Percentiles rank a stretch among this genome's conserved stretches.
Conservation (phyloP, 1,140 invertebrate genomes). For the Medauroidea extradentata region DNA sequence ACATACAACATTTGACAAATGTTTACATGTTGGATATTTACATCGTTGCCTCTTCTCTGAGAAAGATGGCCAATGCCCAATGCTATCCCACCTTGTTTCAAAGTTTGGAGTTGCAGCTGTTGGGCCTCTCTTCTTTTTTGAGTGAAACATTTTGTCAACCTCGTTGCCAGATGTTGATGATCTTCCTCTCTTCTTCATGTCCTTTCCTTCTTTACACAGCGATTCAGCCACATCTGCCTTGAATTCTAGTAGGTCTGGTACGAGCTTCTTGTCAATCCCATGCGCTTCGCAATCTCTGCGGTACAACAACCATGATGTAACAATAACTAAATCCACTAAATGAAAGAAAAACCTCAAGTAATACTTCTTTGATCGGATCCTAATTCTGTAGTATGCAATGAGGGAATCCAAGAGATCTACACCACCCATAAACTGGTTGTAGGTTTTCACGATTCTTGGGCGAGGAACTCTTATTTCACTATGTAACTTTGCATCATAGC, state of each 20-base stretch:
- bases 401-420: slow-evolving; percentile 21
- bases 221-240: slow-evolving; percentile 1
- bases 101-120: neutral
- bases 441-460: slow-evolving; percentile 11
- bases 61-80: slow-evolving; percentile 3
- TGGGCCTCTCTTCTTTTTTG: neutral
- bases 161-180: neutral
- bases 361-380: slow-evolving; percentile 23
- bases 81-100: neutral
- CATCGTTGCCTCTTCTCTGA: neutral
- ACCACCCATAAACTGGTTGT: slow-evolving; percentile 22
- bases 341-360: slow-evolving; percentile 15
- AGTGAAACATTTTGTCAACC: neutral
- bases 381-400: slow-evolving; percentile 19
- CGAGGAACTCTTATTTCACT: too few relatives aligned
- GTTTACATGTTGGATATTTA: neutral
- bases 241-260: slow-evolving; percentile 1
- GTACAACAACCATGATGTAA: slow-evolving; percentile 19
- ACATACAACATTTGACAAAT: too few relatives aligned
- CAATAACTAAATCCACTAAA: slow-evolving; percentile 15
- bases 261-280: slow-evolving; percentile 2
- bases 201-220: neutral
- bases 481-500: too few relatives aligned
- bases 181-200: neutral
- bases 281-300: neutral